These are phyloP conservation scores for Malurus alboscapulatus DNA, from an alignment of 2,113 vertebrate species.

Conservation along the genomic window DNA sequence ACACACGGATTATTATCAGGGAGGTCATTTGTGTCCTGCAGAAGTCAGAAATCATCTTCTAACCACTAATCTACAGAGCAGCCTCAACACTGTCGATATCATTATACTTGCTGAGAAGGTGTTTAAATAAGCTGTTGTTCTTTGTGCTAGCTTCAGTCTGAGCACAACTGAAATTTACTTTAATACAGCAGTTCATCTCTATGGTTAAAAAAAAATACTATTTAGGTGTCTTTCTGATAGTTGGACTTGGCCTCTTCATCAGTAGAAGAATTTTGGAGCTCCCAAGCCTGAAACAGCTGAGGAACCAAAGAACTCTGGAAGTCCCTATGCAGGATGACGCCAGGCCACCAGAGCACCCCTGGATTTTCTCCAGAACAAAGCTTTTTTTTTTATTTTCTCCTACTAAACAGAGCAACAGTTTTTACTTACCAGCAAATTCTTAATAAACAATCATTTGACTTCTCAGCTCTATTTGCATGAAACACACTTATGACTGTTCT, in stretches of 20 bases:
- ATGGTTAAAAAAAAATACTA: background rate
- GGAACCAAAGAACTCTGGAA: background rate
- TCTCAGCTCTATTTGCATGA: background rate
- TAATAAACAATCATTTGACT: background rate
- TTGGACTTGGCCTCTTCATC: background rate
- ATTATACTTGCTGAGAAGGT: background rate
- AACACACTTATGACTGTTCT: background rate
- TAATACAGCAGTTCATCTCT: background rate
- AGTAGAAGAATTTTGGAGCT: background rate
- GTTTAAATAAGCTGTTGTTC: background rate
- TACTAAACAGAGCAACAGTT: background rate
- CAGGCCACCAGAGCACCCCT: background rate
- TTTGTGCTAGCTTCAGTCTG: background rate
- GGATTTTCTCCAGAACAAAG: background rate
- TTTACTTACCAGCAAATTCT: background rate
- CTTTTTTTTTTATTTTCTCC: background rate
- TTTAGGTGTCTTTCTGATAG: background rate
- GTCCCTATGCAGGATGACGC: accelerated
- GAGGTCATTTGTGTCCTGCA: background rate
- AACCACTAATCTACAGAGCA: background rate
- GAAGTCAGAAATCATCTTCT: background rate
- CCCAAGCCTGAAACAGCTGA: background rate
- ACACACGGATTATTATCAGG: background rate
- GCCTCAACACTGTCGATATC: background rate
- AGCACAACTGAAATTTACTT: background rate